Evolutionary conservation across 2,113 vertebrate species (phyloP).

Genomic region (Oryctolagus cuniculus): mOryCun1.1 NC_091436.1:144715001-144715500

Average conservation of each 20-base stretch:
- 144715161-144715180: background rate
- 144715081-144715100: background rate
- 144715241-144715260: background rate
- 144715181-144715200: background rate
- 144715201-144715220: background rate
- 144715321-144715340: background rate
- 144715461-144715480: background rate
- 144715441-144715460: no score
- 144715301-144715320: background rate
- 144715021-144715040: background rate
- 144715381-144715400: background rate
- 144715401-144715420: background rate
- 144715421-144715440: background rate
- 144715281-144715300: background rate
- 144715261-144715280: background rate
- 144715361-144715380: background rate
- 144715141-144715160: background rate
- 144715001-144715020: background rate
- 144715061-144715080: background rate
- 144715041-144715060: background rate
- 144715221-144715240: background rate
- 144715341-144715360: background rate
- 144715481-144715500: background rate
- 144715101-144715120: background rate
- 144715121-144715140: no score